Evolutionary conservation across 2,888 invertebrate species (phyloP).

Genomic region (Thymelicus lineola): DNA sequence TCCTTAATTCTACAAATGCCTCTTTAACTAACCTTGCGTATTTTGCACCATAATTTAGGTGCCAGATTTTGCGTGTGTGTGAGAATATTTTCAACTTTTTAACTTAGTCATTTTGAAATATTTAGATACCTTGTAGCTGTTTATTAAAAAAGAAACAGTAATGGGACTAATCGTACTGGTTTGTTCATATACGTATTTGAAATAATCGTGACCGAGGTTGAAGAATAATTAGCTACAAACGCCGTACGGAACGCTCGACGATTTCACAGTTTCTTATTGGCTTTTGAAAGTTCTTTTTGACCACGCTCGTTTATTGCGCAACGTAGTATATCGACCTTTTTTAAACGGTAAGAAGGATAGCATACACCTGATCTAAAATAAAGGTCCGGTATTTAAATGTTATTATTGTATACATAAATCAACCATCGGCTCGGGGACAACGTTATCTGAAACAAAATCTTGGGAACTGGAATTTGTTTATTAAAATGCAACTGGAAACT

Average conservation of each 20-base stretch:
- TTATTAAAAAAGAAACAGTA: conserved; percentile 43
- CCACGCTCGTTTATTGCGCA: conserved; percentile 63
- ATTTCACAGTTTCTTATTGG: conserved; percentile 77
- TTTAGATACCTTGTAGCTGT: conserved; percentile 41
- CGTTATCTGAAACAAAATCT: conserved; percentile 16
- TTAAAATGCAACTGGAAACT: neutral
- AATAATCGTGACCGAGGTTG: conserved; percentile 73
- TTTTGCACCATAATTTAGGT: neutral
- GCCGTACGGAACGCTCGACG: conserved; percentile 61
- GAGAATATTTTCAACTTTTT: conserved; percentile 13
- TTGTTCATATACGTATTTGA: conserved; percentile 54
- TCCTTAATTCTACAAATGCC: conserved; percentile 26
- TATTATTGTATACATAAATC: conserved; percentile 46
- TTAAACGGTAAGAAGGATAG: conserved; percentile 15
- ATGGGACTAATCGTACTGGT: conserved; percentile 50
- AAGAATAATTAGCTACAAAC: conserved; percentile 75
- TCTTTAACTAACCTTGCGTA: neutral
- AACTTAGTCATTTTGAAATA: conserved; percentile 37
- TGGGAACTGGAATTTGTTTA: conserved; percentile 4
- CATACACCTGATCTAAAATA: conserved; percentile 40
- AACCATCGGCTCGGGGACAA: conserved; percentile 26
- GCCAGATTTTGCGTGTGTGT: conserved; percentile 12
- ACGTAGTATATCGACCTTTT: conserved; percentile 44
- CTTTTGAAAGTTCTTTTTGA: conserved; percentile 76
- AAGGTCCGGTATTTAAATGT: neutral